Conservation (phyloP, 1,140 invertebrate species). For the Apis dorsata region DNA sequence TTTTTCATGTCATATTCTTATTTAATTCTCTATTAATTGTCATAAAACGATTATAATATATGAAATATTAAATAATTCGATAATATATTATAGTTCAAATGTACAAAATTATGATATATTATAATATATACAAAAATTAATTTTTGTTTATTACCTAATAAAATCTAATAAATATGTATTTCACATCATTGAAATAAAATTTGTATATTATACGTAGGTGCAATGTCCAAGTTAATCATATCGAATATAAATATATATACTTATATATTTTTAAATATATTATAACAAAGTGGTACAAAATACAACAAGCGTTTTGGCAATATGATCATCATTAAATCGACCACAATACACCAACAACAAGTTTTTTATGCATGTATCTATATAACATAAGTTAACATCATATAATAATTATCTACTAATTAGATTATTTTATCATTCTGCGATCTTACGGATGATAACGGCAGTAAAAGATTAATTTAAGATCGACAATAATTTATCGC, state of each 20-base stretch:
- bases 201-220: neutral
- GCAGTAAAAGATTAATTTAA: constrained; percentile 73
- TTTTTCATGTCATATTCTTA: too few species aligned
- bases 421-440: constrained; percentile 64
- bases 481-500: constrained; percentile 67
- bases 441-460: constrained; percentile 47
- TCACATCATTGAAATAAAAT: neutral
- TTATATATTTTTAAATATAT: constrained; percentile 78
- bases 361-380: constrained; percentile 54
- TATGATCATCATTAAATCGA: constrained; percentile 69
- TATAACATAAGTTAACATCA: constrained; percentile 72
- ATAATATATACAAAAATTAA: too few species aligned
- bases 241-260: constrained; percentile 16
- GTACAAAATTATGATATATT: too few species aligned
- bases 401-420: constrained; percentile 64
- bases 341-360: constrained; percentile 52
- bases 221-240: neutral
- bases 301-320: constrained; percentile 76
- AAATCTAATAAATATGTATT: neutral
- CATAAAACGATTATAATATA: too few species aligned
- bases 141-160: too few species aligned
- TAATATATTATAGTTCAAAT: too few species aligned
- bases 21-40: too few species aligned
- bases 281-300: constrained; percentile 79
- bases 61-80: too few species aligned